These are phyloP conservation scores for Aphyosemion australe DNA, from an alignment of 2,113 vertebrate species.

Conservation along the genomic window DNA sequence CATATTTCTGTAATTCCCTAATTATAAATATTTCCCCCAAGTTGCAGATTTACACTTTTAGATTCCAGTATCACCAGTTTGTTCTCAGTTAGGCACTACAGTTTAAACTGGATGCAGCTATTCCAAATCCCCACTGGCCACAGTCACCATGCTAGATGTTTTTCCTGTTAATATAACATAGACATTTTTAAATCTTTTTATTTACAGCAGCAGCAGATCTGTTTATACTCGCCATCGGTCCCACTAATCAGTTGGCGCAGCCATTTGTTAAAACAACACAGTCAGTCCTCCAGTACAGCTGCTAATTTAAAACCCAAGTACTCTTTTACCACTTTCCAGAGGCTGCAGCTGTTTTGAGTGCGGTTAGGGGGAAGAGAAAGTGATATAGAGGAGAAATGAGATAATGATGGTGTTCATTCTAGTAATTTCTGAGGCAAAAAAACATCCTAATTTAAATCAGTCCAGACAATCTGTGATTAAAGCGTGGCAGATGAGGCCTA, in stretches of 20 bases:
- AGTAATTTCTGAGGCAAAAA: conserved; percentile 57
- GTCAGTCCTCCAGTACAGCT: conserved; percentile 40
- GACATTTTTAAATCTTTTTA: background rate
- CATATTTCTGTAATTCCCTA: too few relatives aligned
- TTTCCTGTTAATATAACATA: conserved; percentile 5
- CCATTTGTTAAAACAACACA: conserved; percentile 52
- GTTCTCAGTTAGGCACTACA: background rate
- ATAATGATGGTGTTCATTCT: conserved; percentile 66
- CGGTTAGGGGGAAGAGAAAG: conserved; percentile 53
- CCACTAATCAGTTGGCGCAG: conserved; percentile 17
- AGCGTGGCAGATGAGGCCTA: conserved; percentile 35
- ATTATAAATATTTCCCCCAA: too few relatives aligned
- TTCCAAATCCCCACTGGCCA: background rate
- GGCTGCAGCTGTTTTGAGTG: conserved; percentile 59
- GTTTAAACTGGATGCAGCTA: background rate
- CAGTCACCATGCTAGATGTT: too few relatives aligned
- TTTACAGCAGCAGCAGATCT: background rate
- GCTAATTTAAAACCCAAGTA: conserved; percentile 55
- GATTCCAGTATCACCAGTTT: too few relatives aligned
- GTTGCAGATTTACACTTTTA: too few relatives aligned
- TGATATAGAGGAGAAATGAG: conserved; percentile 65
- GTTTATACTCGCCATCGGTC: background rate
- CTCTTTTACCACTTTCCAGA: conserved; percentile 50
- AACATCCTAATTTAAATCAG: conserved; percentile 65
- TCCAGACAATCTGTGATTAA: conserved; percentile 59